Conservation (phyloP, 1,140 invertebrate species). For the Nebria ingens region DNA sequence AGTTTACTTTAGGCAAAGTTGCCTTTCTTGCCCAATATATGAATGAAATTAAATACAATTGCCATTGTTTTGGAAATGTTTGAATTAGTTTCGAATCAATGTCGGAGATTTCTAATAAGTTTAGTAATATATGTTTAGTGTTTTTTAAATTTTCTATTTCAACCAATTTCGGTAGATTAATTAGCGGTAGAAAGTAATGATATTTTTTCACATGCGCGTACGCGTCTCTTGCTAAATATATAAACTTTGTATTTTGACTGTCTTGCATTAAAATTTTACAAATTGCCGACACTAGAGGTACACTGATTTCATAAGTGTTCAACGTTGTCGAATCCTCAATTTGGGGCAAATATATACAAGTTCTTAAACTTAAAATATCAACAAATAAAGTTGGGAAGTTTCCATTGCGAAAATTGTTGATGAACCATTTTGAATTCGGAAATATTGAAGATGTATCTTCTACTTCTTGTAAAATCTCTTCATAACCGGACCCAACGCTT, state of each 20-base stretch:
- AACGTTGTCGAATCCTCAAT: slow-evolving; percentile 54
- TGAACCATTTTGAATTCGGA: slow-evolving; percentile 46
- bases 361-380: slow-evolving; percentile 51
- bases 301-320: slow-evolving; percentile 47
- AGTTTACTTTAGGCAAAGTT: slow-evolving; percentile 31
- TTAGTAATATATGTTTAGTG: slow-evolving; percentile 34
- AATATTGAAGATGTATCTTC: background rate
- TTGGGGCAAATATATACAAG: slow-evolving; percentile 58
- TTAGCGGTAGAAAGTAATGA: slow-evolving; percentile 25
- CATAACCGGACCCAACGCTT: slow-evolving; percentile 18
- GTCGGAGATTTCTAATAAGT: slow-evolving; percentile 35
- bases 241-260: slow-evolving; percentile 26
- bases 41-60: slow-evolving; percentile 49
- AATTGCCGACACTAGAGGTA: slow-evolving; percentile 56
- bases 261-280: slow-evolving; percentile 41
- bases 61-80: slow-evolving; percentile 46
- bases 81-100: slow-evolving; percentile 29
- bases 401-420: slow-evolving; percentile 45
- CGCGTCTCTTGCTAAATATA: slow-evolving; percentile 31
- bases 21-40: slow-evolving; percentile 55
- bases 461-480: slow-evolving; percentile 36
- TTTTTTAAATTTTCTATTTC: slow-evolving; percentile 29
- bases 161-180: slow-evolving; percentile 31
- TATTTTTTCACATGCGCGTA: slow-evolving; percentile 28
- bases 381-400: slow-evolving; percentile 50